Conservation (phyloP, 1,140 invertebrate species). For the Phocides pigmalion region DNA sequence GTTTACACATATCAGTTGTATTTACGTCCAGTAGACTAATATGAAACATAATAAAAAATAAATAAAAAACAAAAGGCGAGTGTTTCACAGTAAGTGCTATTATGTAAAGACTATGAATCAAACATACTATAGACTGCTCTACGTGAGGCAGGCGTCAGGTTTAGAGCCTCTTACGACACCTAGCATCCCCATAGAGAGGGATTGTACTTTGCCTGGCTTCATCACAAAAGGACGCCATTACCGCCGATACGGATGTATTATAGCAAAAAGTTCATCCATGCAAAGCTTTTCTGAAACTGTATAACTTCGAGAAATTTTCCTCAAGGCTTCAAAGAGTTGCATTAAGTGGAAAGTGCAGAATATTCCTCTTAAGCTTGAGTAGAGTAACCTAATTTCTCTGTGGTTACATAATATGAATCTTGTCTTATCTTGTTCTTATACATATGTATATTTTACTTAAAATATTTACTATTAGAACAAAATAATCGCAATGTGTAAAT, state of each 20-base stretch:
- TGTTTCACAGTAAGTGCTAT: not conserved
- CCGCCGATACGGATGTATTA: constrained; percentile 14
- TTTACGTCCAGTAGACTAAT: too few species aligned
- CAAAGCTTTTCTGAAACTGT: constrained; percentile 11
- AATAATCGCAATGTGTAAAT: too few species aligned
- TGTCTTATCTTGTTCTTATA: not conserved
- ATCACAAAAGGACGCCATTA: constrained; percentile 20
- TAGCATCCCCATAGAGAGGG: constrained; percentile 17
- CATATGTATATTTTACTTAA: not conserved
- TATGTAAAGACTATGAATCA: not conserved
- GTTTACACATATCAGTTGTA: too few species aligned
- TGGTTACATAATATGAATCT: not conserved
- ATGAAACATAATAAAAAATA: too few species aligned
- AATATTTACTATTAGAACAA: too few species aligned
- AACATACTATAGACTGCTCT: not conserved
- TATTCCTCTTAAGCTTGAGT: constrained; percentile 10
- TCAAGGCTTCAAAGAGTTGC: constrained; percentile 8
- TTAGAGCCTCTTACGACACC: constrained; percentile 18
- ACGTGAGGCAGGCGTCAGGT: constrained; percentile 3
- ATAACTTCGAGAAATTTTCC: constrained; percentile 14
- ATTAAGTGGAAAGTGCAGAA: constrained; percentile 1
- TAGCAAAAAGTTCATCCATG: constrained; percentile 19
- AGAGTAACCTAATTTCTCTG: constrained; percentile 3
- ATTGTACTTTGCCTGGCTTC: constrained; percentile 7
- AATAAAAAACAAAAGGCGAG: too few species aligned